Conservation (phyloP, 2,113 vertebrate species). For the Eonycteris spelaea region DNA sequence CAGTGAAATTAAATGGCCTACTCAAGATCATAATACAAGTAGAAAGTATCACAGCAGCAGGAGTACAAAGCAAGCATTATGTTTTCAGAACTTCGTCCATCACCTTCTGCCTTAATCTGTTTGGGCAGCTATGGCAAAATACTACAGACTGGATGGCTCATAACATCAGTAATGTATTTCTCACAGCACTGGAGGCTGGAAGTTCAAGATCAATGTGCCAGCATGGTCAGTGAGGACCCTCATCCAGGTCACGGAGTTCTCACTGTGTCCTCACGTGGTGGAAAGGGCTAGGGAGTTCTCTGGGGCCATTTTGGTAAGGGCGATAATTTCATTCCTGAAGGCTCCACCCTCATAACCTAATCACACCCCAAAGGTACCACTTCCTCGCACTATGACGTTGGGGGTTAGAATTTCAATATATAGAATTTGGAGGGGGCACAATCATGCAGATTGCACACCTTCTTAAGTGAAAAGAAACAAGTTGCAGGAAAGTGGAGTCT, state of each 20-base stretch:
- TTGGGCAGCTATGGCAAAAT: background rate
- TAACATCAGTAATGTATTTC: background rate
- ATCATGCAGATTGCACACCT: background rate
- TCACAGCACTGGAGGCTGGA: background rate
- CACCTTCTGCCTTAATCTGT: background rate
- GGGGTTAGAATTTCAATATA: background rate
- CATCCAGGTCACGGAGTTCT: background rate
- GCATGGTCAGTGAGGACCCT: background rate
- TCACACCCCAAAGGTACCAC: background rate
- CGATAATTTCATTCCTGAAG: background rate
- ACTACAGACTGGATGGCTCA: background rate
- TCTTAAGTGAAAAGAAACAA: background rate
- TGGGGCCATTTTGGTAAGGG: background rate
- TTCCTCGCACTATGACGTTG: background rate
- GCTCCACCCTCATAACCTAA: background rate
- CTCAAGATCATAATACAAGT: too few relatives aligned
- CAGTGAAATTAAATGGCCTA: background rate
- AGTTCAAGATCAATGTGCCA: too few relatives aligned
- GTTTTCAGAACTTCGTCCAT: background rate
- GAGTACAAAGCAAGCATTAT: background rate
- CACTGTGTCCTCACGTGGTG: background rate
- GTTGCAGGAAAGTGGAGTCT: background rate
- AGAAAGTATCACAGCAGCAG: accelerated
- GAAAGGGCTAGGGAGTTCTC: background rate
- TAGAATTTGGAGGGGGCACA: background rate